A percentile compares a stretch with the other conserved stretches of the same genome.
These are phyloP conservation scores for Sarcophaga variegata DNA, from an alignment of 2,888 invertebrate genomes.

Conservation along the genomic window DNA sequence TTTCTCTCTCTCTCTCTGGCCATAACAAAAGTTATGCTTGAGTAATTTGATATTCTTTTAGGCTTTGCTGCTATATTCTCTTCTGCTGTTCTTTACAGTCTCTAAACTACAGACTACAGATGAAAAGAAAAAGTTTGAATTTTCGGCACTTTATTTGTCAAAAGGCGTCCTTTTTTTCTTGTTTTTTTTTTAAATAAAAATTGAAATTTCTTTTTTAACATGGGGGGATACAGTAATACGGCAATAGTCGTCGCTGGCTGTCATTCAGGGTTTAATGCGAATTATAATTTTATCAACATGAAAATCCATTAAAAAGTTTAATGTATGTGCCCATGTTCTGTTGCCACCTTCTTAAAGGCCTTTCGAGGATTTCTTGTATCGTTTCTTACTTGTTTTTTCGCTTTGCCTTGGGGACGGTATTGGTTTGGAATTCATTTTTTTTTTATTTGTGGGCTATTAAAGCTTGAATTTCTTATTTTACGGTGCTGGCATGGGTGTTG, in stretches of 20 bases:
- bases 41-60: slow-evolving; percentile 45
- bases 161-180: not conserved
- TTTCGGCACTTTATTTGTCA: slow-evolving; percentile 12
- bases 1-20: not conserved
- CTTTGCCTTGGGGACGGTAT: slow-evolving; percentile 9
- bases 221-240: not conserved
- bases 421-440: slow-evolving; percentile 5
- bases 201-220: too few relatives aligned
- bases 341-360: slow-evolving; percentile 63
- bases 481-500: not conserved
- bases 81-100: slow-evolving; percentile 13
- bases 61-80: not conserved
- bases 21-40: slow-evolving; percentile 51
- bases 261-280: slow-evolving; percentile 57
- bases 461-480: not conserved
- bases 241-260: not conserved
- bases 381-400: not conserved
- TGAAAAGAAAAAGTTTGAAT: slow-evolving; percentile 3
- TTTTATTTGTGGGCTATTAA: not conserved
- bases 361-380: not conserved
- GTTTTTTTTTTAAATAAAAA: not conserved
- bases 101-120: slow-evolving; percentile 16
- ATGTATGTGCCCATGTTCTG: slow-evolving; percentile 55
- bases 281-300: slow-evolving; percentile 76
- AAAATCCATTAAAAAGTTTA: slow-evolving; percentile 78